Base-by-base conservation (phyloP, 2,888 invertebrate genomes). In the Ephialtes manifestator region DNA sequence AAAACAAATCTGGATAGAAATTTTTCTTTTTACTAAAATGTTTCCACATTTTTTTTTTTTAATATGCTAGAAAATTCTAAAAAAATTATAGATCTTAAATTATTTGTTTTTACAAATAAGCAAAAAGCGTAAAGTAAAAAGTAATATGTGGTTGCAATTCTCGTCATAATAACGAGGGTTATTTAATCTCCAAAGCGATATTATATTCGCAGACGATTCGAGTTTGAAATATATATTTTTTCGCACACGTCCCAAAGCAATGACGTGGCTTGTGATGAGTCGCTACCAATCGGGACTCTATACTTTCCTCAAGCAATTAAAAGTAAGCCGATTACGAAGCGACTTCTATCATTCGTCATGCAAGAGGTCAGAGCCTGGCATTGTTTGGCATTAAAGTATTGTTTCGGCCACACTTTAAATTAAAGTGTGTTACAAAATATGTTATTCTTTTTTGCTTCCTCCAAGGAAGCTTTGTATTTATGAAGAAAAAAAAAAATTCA, bases 251-350 rank as follows among this genome's bases (percentile, higher is more conserved):
- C 58, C 15, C 28, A 24, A 58, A 28, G 28, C 11, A 20, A 67
- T 74, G 43, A 80, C 67, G 80, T 72, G 65, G 53, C 65, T 46
- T 28, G 7, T 10, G 63, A 63, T 48, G 15, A 24, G 60, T 63
- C 46, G 48, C 31, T 20, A 28, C 35, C 60, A 31, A 20, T 58
- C 46, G 39, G 24, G 2, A 7, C 46, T 31, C 46, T 60, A 35
- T 63, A 63, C 58, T 77, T 46, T 18, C 28, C 18, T 58, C 68
- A 68, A 46, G 67, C 58, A 80, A 80, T 67, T 55, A 55, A 65
- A 74, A 15, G 46, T 72, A 67, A 67, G 65, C 74, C 72, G 74
- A 80, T 80, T 80, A 67, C 18, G 35, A 31, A 35, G 31, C 18
- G 13, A 53, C 20, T 67, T 15, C 55, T 55, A 74, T 80, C 55